Conservation (phyloP, 2,888 invertebrate species). For the Rhagonycha lutea region DNA sequence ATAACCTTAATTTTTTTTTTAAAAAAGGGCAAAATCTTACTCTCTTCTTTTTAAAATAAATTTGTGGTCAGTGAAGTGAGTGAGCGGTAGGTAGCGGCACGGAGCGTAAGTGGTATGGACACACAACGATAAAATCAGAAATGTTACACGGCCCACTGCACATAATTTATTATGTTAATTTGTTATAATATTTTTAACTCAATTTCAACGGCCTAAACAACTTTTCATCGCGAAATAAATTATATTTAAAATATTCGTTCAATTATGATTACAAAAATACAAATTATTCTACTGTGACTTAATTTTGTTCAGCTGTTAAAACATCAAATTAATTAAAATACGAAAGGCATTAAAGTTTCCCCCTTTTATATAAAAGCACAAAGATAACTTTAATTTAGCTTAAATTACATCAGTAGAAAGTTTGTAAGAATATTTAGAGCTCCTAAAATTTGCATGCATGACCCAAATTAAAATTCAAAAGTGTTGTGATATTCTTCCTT, state of each 20-base stretch:
- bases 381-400: slow-evolving; percentile 20
- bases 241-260: not conserved
- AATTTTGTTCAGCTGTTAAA: slow-evolving; percentile 4
- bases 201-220: not conserved
- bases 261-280: not conserved
- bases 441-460: slow-evolving; percentile 28
- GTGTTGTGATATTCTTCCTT: slow-evolving; percentile 2
- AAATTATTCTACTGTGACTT: slow-evolving; percentile 2
- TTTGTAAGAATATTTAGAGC: slow-evolving; percentile 25
- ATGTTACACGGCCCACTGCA: too few species aligned
- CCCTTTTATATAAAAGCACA: slow-evolving; percentile 3
- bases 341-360: slow-evolving; percentile 3
- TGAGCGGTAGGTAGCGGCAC: too few species aligned
- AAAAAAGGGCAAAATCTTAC: too few species aligned
- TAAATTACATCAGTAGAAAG: slow-evolving; percentile 21
- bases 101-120: too few species aligned
- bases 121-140: too few species aligned
- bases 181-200: too few species aligned
- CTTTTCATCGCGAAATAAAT: not conserved
- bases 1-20: too few species aligned
- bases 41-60: too few species aligned
- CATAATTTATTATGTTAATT: too few species aligned
- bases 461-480: slow-evolving; percentile 28
- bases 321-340: slow-evolving; percentile 5
- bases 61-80: too few species aligned